Conservation (phyloP, 2,113 vertebrate genomes). For the Odontophorus gujanensis region DNA sequence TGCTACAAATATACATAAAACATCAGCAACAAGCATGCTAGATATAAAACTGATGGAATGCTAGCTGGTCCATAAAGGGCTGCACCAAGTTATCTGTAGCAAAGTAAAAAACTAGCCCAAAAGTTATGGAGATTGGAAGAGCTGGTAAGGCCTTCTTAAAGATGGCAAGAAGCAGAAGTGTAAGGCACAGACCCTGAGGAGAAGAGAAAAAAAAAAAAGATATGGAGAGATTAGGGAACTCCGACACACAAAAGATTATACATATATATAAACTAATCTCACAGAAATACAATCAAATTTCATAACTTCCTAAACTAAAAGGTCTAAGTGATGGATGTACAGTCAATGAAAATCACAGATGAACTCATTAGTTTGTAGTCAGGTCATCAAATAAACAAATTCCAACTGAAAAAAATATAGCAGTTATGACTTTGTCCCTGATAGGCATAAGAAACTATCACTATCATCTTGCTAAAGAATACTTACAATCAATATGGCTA, state of each 20-base stretch:
- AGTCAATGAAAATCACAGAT: background rate
- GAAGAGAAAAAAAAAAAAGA: background rate
- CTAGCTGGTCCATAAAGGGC: conserved; percentile 96
- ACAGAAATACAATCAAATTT: background rate
- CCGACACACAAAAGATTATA: background rate
- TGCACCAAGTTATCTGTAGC: conserved; percentile 97
- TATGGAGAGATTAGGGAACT: conserved; percentile 25
- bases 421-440: background rate
- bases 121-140: conserved; percentile 97
- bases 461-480: background rate
- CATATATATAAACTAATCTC: background rate
- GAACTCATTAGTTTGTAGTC: background rate
- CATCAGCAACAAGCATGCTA: conserved; percentile 77
- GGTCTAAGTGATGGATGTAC: background rate
- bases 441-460: background rate
- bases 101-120: conserved; percentile 98
- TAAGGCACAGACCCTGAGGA: conserved; percentile 94
- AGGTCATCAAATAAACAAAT: background rate
- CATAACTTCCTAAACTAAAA: background rate
- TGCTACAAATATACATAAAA: conserved; percentile 68
- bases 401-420: background rate
- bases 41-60: conserved; percentile 98
- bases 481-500: conserved; percentile 98
- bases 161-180: conserved; percentile 95
- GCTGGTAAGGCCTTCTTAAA: conserved; percentile 99